These are phyloP conservation scores for Rotaria magnacalcarata DNA, from an alignment of 2,888 invertebrate species.

Conservation along the genomic window DNA sequence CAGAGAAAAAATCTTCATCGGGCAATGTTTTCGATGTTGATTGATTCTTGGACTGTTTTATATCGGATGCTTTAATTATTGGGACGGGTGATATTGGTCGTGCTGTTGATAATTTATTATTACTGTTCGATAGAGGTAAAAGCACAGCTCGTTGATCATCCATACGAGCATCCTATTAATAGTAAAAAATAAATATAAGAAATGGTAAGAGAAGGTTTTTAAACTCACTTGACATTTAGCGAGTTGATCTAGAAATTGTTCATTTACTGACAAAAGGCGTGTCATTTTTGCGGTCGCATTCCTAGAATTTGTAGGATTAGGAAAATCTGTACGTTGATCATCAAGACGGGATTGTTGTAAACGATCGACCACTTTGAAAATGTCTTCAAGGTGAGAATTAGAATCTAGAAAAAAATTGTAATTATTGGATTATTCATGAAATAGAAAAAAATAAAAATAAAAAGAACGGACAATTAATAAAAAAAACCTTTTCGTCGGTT, in stretches of 20 bases:
- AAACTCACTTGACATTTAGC: conserved; percentile 70
- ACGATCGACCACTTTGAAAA: background rate
- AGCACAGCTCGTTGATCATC: conserved; percentile 36
- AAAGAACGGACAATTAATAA: too few relatives aligned
- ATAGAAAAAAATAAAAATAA: too few relatives aligned
- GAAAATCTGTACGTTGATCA: conserved; percentile 32
- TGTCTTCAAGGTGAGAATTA: conserved; percentile 1
- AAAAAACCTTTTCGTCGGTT: too few relatives aligned
- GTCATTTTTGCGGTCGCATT: background rate
- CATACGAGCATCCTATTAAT: background rate
- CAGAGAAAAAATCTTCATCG: conserved; percentile 86
- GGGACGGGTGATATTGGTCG: background rate
- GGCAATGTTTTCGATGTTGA: conserved; percentile 32
- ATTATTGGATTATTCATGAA: too few relatives aligned
- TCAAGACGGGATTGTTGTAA: conserved; percentile 27
- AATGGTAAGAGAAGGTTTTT: fast-evolving
- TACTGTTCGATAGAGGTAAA: background rate
- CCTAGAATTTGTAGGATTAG: too few relatives aligned
- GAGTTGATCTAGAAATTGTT: conserved; percentile 72
- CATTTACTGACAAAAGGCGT: background rate
- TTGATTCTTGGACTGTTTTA: too few relatives aligned
- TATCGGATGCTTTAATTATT: background rate
- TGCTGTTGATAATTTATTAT: background rate
- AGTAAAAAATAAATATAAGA: background rate
- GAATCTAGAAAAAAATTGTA: background rate